phyloP scores from a whole-genome alignment of 1,140 invertebrate genomes.

The Leptopilina clavipes region DNA sequence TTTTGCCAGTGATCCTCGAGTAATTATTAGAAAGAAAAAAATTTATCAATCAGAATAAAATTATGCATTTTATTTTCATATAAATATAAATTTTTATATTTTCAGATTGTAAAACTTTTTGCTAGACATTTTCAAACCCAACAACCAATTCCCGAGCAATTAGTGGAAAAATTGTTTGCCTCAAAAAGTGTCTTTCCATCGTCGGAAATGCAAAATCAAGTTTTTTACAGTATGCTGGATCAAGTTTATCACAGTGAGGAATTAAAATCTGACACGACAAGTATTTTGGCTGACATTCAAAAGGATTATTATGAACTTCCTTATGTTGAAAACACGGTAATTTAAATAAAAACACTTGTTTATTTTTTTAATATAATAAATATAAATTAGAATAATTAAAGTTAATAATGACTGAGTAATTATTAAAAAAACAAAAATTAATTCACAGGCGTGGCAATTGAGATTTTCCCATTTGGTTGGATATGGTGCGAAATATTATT shows the following conservation, averaged over 20 bases:
- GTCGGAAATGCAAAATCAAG: conserved; percentile 93
- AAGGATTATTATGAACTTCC: conserved; percentile 89
- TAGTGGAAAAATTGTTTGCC: conserved; percentile 85
- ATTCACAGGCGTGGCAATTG: conserved; percentile 92
- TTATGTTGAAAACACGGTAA: conserved; percentile 89
- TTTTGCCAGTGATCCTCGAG: conserved; percentile 92
- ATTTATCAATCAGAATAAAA: no score
- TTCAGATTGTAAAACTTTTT: conserved; percentile 88
- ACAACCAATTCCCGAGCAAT: conserved; percentile 85
- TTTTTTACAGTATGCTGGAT: conserved; percentile 83
- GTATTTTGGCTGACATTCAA: conserved; percentile 88
- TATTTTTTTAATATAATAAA: no score
- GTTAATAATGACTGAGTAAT: no score
- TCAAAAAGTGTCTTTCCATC: conserved; percentile 91
- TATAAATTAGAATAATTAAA: no score
- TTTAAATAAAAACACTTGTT: not conserved
- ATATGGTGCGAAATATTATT: conserved; percentile 99
- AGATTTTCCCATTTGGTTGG: conserved; percentile 97
- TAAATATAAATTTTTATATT: conserved; percentile 12
- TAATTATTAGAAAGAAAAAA: conserved; percentile 65
- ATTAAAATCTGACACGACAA: conserved; percentile 79
- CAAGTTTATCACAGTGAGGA: conserved; percentile 89
- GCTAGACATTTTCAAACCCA: conserved; percentile 94
- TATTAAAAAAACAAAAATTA: conserved; percentile 41
- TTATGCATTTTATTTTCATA: no score